A percentile compares a stretch with the other conserved stretches of the same genome.
Evolutionary conservation across 2,797 vertebrate genomes (phyloP).

Genomic region (Pelodytes ibericus): DNA sequence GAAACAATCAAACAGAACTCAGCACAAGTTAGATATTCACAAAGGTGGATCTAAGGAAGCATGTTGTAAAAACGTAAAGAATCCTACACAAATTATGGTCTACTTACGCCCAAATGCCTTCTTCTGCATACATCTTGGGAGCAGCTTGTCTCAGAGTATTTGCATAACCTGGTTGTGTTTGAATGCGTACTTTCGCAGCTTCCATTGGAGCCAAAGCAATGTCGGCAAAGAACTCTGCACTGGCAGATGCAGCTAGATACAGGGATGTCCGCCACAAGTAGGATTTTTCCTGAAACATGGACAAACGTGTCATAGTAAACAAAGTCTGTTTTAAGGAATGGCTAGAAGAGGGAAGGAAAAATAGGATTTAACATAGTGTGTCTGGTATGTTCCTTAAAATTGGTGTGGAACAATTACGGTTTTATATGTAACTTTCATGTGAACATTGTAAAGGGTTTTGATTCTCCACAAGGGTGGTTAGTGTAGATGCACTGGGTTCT

Average conservation of each 20-base stretch:
- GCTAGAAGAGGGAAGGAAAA: background rate
- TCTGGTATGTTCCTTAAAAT: no score
- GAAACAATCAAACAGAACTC: conserved; percentile 73
- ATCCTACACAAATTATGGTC: background rate
- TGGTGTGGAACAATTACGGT: no score
- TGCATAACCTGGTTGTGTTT: conserved; percentile 94
- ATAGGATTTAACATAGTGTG: no score
- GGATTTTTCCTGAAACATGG: conserved; percentile 83
- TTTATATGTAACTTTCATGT: no score
- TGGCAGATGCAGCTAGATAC: conserved; percentile 94
- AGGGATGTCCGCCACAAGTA: conserved; percentile 95
- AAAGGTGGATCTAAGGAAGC: conserved; percentile 97
- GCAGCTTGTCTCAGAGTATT: conserved; percentile 86
- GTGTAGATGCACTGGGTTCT: no score
- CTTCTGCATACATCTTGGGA: conserved; percentile 93
- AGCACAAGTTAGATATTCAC: conserved; percentile 74
- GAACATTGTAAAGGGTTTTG: no score
- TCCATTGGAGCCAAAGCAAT: conserved; percentile 98
- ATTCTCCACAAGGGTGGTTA: no score
- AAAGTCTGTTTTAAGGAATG: background rate
- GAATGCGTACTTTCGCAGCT: conserved; percentile 94
- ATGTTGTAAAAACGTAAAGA: conserved; percentile 68
- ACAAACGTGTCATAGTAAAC: background rate
- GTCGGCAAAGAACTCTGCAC: conserved; percentile 96
- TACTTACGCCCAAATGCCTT: conserved; percentile 93